These are phyloP conservation scores for Bradypus variegatus DNA, from an alignment of 2,797 vertebrate genomes.

Conservation along the genomic window DNA sequence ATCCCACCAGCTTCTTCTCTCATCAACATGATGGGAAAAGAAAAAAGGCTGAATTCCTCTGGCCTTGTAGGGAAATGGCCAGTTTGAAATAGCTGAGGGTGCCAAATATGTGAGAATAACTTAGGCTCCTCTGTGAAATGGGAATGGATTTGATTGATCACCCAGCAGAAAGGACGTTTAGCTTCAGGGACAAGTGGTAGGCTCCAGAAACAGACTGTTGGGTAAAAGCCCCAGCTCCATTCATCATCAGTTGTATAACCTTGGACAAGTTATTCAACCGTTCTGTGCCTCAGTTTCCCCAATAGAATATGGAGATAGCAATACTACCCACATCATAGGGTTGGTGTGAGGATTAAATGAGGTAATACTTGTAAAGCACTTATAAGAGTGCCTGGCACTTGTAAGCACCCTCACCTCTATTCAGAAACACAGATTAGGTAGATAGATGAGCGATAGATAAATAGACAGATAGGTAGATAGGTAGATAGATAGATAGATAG, in stretches of 20 bases:
- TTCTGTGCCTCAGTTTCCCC: background rate
- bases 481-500: too few species aligned
- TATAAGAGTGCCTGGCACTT: background rate
- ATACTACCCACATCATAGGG: accelerated
- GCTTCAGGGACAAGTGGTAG: background rate
- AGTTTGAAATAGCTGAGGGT: background rate
- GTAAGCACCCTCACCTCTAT: too few species aligned
- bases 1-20: background rate
- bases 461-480: too few species aligned
- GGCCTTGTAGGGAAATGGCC: background rate
- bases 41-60: background rate
- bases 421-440: too few species aligned
- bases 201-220: background rate
- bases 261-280: background rate
- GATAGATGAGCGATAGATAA: too few species aligned
- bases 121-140: background rate
- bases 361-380: accelerated
- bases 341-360: background rate
- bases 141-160: background rate
- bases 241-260: background rate
- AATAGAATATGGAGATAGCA: background rate
- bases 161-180: background rate
- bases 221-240: background rate
- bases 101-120: accelerated
- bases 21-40: background rate